Evolutionary conservation across 2,888 invertebrate genomes (phyloP).

Genomic region (Biston betularia): DNA sequence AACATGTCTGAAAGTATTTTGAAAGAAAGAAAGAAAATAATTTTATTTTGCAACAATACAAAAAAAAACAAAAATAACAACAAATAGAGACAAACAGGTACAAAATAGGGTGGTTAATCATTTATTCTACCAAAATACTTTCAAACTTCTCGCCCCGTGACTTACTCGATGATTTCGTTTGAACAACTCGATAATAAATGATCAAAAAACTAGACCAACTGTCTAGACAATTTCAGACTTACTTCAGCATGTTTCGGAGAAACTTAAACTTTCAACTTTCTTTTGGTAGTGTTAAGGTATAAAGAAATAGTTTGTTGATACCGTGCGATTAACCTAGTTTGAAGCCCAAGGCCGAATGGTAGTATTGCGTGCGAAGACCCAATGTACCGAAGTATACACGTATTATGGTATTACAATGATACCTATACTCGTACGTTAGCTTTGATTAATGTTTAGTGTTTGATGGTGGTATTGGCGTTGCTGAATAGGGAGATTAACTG

Average conservation of each 20-base stretch:
- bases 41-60: no score
- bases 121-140: constrained; percentile 1
- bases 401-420: constrained; percentile 30
- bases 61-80: no score
- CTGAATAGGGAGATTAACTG: constrained; percentile 9
- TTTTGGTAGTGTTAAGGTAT: constrained; percentile 22
- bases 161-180: constrained; percentile 14
- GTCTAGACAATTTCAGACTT: constrained; percentile 33
- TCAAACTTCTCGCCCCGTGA: constrained; percentile 6
- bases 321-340: constrained; percentile 48
- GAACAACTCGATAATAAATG: constrained; percentile 23
- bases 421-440: constrained; percentile 20
- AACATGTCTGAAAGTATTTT: no score
- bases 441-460: constrained; percentile 34
- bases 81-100: no score
- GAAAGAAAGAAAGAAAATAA: no score
- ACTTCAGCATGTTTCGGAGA: not conserved
- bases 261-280: constrained; percentile 18
- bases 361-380: constrained; percentile 51
- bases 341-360: constrained; percentile 49
- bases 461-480: constrained; percentile 25
- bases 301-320: constrained; percentile 27
- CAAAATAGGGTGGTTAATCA: no score
- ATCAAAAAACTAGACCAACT: constrained; percentile 24
- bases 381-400: constrained; percentile 36